Conservation (phyloP, 2,888 invertebrate genomes). For the Apodemia duryi region DNA sequence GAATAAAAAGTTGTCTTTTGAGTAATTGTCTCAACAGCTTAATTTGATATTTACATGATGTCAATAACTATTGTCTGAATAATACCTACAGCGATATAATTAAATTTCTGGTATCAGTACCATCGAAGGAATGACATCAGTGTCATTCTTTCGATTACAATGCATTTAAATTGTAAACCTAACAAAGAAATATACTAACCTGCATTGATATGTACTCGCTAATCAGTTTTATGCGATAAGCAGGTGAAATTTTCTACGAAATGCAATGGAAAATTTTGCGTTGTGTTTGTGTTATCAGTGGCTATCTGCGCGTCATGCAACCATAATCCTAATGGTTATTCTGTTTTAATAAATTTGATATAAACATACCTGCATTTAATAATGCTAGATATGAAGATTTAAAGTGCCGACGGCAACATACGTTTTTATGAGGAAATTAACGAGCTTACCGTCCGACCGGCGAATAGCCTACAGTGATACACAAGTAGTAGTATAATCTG, state of each 20-base stretch:
- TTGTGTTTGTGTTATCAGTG: slow-evolving; percentile 25
- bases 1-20: too few relatives aligned
- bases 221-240: slow-evolving; percentile 20
- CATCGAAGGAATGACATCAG: too few relatives aligned
- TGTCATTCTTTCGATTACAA: background rate
- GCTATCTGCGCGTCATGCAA: slow-evolving; percentile 29
- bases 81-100: background rate
- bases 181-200: slow-evolving; percentile 1
- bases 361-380: background rate
- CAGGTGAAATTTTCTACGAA: slow-evolving; percentile 23
- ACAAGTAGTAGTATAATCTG: background rate
- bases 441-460: background rate
- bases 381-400: slow-evolving; percentile 3
- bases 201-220: background rate
- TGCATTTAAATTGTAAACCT: background rate
- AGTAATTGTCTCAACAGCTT: too few relatives aligned
- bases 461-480: background rate
- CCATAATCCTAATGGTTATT: slow-evolving; percentile 29
- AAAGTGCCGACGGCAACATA: slow-evolving; percentile 1
- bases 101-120: background rate
- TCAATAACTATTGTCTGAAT: background rate
- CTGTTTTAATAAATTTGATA: slow-evolving; percentile 22
- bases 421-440: slow-evolving; percentile 4
- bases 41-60: background rate
- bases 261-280: slow-evolving; percentile 25